Percentiles rank a stretch among this genome's conserved stretches.
phyloP scores from a whole-genome alignment of 2,113 vertebrate genomes.

The Leucopsar rothschildi region DNA sequence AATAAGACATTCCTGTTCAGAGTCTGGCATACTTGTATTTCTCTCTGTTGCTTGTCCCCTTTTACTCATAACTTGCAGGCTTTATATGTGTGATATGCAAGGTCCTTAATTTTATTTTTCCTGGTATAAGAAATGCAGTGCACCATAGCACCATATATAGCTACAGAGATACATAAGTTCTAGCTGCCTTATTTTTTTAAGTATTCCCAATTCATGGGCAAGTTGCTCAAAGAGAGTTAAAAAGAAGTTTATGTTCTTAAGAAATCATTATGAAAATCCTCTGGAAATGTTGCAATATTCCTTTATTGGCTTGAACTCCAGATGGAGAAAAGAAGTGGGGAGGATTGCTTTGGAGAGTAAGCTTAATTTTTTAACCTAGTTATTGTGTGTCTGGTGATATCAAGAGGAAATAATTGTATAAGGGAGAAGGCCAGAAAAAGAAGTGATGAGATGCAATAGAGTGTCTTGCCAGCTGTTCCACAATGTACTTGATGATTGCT shows the following conservation, averaged over 20 bases:
- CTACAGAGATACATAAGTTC: neutral
- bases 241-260: neutral
- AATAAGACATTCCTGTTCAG: neutral
- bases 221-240: neutral
- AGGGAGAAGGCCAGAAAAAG: neutral
- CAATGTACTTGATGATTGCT: neutral
- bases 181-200: neutral
- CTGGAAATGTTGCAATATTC: neutral
- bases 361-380: neutral
- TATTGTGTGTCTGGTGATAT: neutral
- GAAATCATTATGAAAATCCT: neutral
- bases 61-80: neutral
- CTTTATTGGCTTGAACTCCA: neutral
- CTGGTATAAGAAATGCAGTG: neutral
- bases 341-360: neutral
- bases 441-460: neutral
- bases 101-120: neutral
- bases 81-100: neutral
- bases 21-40: neutral
- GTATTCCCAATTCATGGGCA: neutral
- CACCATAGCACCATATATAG: neutral
- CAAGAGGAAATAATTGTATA: conserved; percentile 13
- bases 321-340: neutral
- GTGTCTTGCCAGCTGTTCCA: neutral
- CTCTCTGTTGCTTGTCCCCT: neutral